Evolutionary conservation across 2,113 vertebrate genomes (phyloP), one percentile per base, ranked within the genome.

Genomic region (Chloropsis cyanopogon): DNA sequence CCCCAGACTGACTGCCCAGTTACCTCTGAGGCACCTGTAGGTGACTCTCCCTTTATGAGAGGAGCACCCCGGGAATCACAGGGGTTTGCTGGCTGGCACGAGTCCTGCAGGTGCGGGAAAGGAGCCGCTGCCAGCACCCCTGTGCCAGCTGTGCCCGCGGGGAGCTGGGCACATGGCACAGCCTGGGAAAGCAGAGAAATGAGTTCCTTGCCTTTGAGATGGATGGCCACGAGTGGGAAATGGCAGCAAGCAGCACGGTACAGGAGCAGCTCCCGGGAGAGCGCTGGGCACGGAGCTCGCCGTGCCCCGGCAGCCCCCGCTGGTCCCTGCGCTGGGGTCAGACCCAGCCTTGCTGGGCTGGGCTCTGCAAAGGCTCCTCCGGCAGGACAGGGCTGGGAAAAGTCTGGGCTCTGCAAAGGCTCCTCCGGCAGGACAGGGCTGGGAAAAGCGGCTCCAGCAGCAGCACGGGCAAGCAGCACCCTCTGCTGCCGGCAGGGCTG

Each of bases 401-500:
- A 42, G 5, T 10, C 23, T 6, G 39, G 11, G 49, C 47, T n/a
- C 39, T 12, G 84, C 7, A 47, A 23, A 47, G 4, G 11, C 12
- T 53, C 14, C 47, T 44, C n/a, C 4, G 0, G 19, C 77, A 22
- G 87, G 44, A 44, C 44, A 44, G 44, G 44, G 44, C 44, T 44
- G 88, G 22, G 50, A 35, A 10, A 16, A 42, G 85, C 10, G 4
- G 12, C 14, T 53, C 13, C 37, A n/a, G n/a, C 6, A 0, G 21
- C 80, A 24, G 87, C 20, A 1, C 44, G 82, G 44, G 93, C 29
- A 4, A 52, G 93, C 93, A 96, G 95, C 96, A 78, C 94, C 96
- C 96, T 92, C 96, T 97, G 94, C 93, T 93, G 96, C 95, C 16
- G 89, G 66, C 57, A 8, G 4, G 6, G 56, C 25, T 4, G 42